phyloP scores from a whole-genome alignment of 2,888 invertebrate genomes.

The Tachina fera region DNA sequence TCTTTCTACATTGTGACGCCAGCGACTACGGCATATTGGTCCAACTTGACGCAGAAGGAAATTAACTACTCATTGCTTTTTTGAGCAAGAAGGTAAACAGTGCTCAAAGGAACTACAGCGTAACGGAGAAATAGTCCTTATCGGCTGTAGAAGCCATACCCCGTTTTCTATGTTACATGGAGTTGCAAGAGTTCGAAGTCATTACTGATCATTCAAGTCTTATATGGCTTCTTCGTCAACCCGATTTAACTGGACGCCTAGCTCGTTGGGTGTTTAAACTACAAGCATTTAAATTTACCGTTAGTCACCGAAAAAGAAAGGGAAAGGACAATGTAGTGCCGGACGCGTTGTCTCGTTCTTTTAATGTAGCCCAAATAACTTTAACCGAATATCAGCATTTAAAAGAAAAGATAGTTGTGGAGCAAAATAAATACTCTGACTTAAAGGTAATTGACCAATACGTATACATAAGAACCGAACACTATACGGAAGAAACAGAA shows the following conservation, averaged over 20 bases:
- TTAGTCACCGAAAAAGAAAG: neutral
- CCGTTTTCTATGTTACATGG: too few species aligned
- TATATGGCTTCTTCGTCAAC: too few species aligned
- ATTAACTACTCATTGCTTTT: neutral
- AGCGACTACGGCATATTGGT: too few species aligned
- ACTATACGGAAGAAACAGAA: too few species aligned
- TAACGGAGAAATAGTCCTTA: neutral
- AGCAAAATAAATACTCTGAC: too few species aligned
- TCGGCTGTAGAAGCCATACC: neutral
- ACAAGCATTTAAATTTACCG: neutral
- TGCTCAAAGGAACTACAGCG: neutral
- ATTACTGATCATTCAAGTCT: rapidly evolving
- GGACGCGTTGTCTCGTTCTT: neutral
- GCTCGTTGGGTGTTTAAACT: too few species aligned
- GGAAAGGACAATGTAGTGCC: neutral
- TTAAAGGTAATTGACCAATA: too few species aligned
- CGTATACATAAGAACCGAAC: too few species aligned
- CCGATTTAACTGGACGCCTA: too few species aligned
- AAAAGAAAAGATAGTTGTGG: too few species aligned
- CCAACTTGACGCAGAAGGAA: neutral
- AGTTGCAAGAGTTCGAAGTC: neutral
- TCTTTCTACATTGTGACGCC: too few species aligned
- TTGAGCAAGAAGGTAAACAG: neutral
- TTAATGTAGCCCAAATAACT: neutral
- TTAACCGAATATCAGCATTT: too few species aligned